phyloP scores from a whole-genome alignment of 2,797 vertebrate genomes.

The Cyclura pinguis region DNA sequence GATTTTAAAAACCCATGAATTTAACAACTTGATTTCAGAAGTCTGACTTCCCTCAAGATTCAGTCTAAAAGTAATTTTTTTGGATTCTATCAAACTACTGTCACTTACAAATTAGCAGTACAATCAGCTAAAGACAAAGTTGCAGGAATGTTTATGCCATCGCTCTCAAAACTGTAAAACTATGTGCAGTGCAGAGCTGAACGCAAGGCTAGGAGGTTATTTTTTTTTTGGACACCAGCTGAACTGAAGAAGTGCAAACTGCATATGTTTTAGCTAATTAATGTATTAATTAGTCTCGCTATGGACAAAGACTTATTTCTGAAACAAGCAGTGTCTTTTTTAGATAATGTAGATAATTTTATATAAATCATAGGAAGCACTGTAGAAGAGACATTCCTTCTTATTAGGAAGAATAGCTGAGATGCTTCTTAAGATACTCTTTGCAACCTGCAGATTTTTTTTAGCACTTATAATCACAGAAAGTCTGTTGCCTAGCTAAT shows the following conservation, averaged over 20 bases:
- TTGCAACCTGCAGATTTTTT: not conserved
- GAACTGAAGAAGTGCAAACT: not conserved
- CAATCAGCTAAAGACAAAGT: conserved; percentile 29
- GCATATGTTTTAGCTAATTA: not conserved
- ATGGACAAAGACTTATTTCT: not conserved
- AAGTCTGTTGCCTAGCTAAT: not conserved
- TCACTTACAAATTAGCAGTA: conserved; percentile 3
- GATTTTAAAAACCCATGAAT: not conserved
- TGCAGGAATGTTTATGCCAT: not conserved
- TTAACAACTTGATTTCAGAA: not conserved
- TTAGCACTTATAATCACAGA: not conserved
- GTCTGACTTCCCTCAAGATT: not conserved
- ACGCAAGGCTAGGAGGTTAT: not conserved
- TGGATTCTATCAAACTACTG: not conserved
- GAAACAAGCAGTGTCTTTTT: not conserved
- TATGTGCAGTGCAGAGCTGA: not conserved
- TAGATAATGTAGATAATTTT: not conserved
- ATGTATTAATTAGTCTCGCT: not conserved
- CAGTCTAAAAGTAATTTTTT: not conserved
- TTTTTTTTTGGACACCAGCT: not conserved
- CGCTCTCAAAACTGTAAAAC: not conserved
- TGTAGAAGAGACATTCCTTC: not conserved
- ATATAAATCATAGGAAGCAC: not conserved
- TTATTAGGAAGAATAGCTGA: not conserved
- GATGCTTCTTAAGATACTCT: not conserved